Conservation (phyloP, 2,888 invertebrate species). For the Pristionchus japonicus region DNA sequence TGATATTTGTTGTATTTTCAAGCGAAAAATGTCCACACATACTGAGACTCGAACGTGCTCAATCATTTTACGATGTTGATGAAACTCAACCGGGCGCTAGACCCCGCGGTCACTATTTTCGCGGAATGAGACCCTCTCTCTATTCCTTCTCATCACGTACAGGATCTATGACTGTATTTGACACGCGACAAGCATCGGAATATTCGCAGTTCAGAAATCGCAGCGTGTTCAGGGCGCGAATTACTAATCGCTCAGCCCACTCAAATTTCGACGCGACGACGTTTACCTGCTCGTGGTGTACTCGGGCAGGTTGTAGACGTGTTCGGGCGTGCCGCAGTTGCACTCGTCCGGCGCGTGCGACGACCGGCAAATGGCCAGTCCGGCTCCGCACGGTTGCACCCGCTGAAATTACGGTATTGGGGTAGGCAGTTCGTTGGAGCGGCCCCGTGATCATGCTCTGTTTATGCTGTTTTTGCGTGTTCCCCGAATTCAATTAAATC, state of each 20-base stretch:
- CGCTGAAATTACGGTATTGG: background rate
- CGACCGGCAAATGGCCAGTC: background rate
- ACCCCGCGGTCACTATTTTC: background rate
- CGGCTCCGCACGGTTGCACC: background rate
- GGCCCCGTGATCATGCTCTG: background rate
- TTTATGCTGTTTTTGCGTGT: background rate
- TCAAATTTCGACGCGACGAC: background rate
- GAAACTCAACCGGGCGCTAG: background rate
- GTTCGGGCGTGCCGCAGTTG: conserved; percentile 51
- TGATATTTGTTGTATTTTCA: too few relatives aligned
- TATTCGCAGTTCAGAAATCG: background rate
- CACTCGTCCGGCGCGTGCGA: conserved; percentile 48
- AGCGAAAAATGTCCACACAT: too few relatives aligned
- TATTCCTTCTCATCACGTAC: background rate
- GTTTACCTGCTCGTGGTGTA: conserved; percentile 55
- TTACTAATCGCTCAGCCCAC: background rate
- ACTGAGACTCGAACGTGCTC: background rate
- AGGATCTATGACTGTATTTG: background rate
- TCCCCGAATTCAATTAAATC: background rate
- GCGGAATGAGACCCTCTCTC: too few relatives aligned
- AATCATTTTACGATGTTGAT: background rate
- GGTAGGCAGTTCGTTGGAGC: background rate
- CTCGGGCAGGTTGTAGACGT: conserved; percentile 62
- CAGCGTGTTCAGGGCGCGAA: background rate
- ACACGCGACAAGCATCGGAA: background rate